These are phyloP conservation scores for Macroteleia sp. DNA, from an alignment of 2,888 invertebrate genomes.

Conservation along the genomic window DNA sequence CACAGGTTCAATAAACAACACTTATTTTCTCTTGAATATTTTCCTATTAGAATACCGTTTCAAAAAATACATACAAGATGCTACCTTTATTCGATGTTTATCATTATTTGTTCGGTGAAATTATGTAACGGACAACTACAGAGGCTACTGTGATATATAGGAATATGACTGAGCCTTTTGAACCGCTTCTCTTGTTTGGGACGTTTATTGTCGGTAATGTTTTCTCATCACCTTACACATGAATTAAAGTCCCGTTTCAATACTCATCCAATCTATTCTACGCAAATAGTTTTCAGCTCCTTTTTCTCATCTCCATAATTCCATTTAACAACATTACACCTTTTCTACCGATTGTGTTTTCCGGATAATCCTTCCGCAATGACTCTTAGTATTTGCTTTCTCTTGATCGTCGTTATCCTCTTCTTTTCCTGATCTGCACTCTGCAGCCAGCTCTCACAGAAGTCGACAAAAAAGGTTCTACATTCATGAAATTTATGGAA, in stretches of 20 bases:
- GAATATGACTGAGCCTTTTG: no score
- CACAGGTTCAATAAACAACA: no score
- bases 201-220: conserved; percentile 37
- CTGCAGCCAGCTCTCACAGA: conserved; percentile 24
- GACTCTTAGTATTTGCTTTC: conserved; percentile 15
- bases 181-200: conserved; percentile 44
- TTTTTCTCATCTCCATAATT: conserved; percentile 29
- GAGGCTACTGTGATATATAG: conserved; percentile 17
- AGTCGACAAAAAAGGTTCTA: conserved; percentile 21
- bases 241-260: conserved; percentile 5
- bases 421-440: conserved; percentile 1
- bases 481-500: conserved; percentile 40
- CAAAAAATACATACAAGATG: neutral
- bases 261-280: conserved; percentile 16
- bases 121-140: conserved; percentile 28
- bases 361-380: conserved; percentile 19
- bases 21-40: no score
- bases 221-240: conserved; percentile 30
- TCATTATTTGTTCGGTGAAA: conserved; percentile 2
- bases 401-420: conserved; percentile 8
- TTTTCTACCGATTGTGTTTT: conserved; percentile 30
- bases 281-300: conserved; percentile 7
- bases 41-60: no score
- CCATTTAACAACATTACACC: conserved; percentile 20
- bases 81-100: conserved; percentile 11